These are phyloP conservation scores for Enteromius thamalakanensis DNA, from an alignment of 2,797 vertebrate genomes.

Conservation along the genomic window DNA sequence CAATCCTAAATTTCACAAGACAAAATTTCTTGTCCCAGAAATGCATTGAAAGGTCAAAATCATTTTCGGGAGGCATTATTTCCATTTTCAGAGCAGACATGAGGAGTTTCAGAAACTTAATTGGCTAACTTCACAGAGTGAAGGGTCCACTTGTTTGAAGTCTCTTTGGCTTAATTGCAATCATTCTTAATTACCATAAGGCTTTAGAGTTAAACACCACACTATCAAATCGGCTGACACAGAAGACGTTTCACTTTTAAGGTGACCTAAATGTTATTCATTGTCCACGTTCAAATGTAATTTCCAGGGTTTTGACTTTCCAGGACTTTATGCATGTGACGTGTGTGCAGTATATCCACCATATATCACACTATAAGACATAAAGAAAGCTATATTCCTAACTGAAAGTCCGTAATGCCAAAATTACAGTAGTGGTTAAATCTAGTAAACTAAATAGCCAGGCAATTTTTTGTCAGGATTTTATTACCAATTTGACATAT, in stretches of 20 bases:
- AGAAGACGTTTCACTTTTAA: slow-evolving; percentile 43
- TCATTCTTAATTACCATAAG: slow-evolving; percentile 52
- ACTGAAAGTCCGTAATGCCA: not conserved
- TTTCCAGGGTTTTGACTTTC: slow-evolving; percentile 43
- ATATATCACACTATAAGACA: not conserved
- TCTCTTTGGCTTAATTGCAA: slow-evolving; percentile 56
- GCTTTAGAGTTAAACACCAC: slow-evolving; percentile 48
- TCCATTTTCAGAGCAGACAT: slow-evolving; percentile 32
- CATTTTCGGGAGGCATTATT: slow-evolving; percentile 9
- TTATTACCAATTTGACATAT: not conserved
- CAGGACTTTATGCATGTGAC: not conserved
- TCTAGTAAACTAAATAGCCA: not conserved
- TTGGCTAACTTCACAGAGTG: slow-evolving; percentile 55
- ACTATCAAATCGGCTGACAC: slow-evolving; percentile 43
- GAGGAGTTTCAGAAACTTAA: slow-evolving; percentile 47
- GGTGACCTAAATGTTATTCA: slow-evolving; percentile 46
- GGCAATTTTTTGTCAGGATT: too few species aligned
- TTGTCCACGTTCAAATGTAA: slow-evolving; percentile 39
- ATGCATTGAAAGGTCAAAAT: slow-evolving; percentile 35
- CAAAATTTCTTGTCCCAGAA: not conserved
- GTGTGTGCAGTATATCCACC: not conserved
- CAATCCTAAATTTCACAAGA: not conserved
- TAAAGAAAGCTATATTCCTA: not conserved
- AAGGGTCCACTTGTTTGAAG: slow-evolving; percentile 55
- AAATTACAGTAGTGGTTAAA: not conserved